These are phyloP conservation scores for Achroia grisella DNA, from an alignment of 1,140 invertebrate genomes.

Conservation along the genomic window DNA sequence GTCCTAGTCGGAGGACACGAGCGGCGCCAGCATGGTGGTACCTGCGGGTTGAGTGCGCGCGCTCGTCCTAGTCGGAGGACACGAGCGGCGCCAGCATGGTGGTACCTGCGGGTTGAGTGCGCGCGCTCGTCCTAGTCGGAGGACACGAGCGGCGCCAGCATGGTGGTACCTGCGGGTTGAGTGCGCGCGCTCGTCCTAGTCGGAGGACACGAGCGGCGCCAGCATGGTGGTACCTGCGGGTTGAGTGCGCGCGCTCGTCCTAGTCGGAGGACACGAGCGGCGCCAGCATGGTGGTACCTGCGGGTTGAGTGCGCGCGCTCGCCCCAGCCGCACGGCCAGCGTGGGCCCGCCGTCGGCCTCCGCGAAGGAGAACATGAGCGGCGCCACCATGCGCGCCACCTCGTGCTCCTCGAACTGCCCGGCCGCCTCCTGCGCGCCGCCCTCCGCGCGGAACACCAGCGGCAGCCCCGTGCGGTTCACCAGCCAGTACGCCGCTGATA, in stretches of 20 bases:
- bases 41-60: no score
- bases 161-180: no score
- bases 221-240: background rate
- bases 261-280: background rate
- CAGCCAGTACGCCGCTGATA: constrained; percentile 95
- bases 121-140: no score
- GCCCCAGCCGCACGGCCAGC: constrained; percentile 82
- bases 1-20: no score
- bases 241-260: background rate
- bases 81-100: no score
- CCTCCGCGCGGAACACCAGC: constrained; percentile 95
- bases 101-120: no score
- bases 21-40: no score
- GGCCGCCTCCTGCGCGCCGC: constrained; percentile 83
- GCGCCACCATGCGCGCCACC: constrained; percentile 91
- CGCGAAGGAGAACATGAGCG: constrained; percentile 95
- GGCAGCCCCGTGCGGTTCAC: constrained; percentile 96
- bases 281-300: constrained; percentile 55
- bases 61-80: no score
- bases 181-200: no score
- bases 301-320: constrained; percentile 77
- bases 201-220: no score
- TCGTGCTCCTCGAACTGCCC: constrained; percentile 98
- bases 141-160: no score
- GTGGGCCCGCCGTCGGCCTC: constrained; percentile 86